Conservation (phyloP, 1,140 invertebrate genomes). For the Heliconius eleuchia region DNA sequence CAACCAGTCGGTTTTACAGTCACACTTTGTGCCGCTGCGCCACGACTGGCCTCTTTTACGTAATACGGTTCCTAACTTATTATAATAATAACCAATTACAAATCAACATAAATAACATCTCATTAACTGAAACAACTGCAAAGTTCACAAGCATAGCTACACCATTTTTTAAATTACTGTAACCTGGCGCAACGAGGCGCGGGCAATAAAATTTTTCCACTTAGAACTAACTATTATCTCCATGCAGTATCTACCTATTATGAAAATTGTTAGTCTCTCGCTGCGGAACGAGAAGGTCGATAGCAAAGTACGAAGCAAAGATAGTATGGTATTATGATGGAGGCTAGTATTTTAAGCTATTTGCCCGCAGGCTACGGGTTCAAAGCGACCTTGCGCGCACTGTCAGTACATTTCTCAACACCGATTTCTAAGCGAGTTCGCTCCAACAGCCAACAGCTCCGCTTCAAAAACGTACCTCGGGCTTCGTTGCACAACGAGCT, state of each 20-base stretch:
- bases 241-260: not conserved
- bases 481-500: constrained; percentile 80
- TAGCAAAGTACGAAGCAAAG: constrained; percentile 17
- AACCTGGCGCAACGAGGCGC: not conserved
- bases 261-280: constrained; percentile 20
- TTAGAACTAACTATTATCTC: constrained; percentile 1
- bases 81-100: too few species aligned
- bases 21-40: too few species aligned
- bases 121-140: too few species aligned
- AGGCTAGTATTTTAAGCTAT: constrained; percentile 32
- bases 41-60: too few species aligned
- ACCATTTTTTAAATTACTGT: not conserved
- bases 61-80: too few species aligned
- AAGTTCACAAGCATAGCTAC: not conserved
- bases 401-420: constrained; percentile 71
- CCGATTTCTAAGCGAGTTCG: constrained; percentile 75
- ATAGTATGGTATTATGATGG: constrained; percentile 38
- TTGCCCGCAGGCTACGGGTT: constrained; percentile 46
- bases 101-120: too few species aligned
- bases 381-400: constrained; percentile 67
- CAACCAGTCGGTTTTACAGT: too few species aligned
- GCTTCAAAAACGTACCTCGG: constrained; percentile 75
- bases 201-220: not conserved
- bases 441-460: constrained; percentile 76
- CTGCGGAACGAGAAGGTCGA: constrained; percentile 15